phyloP scores from a whole-genome alignment of 2,888 invertebrate species.

The Pachydiplax longipennis region DNA sequence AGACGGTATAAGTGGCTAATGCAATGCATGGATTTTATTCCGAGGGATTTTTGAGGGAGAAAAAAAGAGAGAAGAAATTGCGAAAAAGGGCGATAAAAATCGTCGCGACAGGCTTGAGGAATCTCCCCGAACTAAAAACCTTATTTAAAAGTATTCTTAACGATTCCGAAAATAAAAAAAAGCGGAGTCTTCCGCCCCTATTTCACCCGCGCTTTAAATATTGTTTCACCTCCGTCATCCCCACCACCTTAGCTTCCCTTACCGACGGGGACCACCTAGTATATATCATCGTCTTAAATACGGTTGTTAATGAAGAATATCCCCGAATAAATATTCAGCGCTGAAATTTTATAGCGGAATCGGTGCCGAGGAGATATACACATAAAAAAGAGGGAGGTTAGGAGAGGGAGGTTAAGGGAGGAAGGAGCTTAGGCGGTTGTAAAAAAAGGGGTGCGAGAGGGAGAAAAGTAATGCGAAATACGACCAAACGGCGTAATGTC shows the following conservation, averaged over 20 bases:
- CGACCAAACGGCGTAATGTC: conserved; percentile 58
- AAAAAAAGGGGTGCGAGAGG: background rate
- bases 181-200: background rate
- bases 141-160: conserved; percentile 42
- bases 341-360: conserved; percentile 41
- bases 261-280: conserved; percentile 9
- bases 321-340: conserved; percentile 43
- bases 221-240: conserved; percentile 9
- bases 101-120: conserved; percentile 3
- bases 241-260: conserved; percentile 2
- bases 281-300: conserved; percentile 45
- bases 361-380: conserved; percentile 7
- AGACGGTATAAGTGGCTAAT: conserved; percentile 36
- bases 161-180: conserved; percentile 7
- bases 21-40: conserved; percentile 31
- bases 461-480: conserved; percentile 60
- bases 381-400: background rate
- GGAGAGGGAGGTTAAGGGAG: conserved; percentile 5
- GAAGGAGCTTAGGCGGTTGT: conserved; percentile 29
- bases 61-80: background rate
- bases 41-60: background rate
- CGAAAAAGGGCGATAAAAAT: background rate
- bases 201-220: background rate
- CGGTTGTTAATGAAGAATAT: conserved; percentile 45
- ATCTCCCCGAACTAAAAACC: conserved; percentile 29